Base-by-base conservation (phyloP, 2,113 vertebrate species). In the Onychostoma macrolepis region DNA sequence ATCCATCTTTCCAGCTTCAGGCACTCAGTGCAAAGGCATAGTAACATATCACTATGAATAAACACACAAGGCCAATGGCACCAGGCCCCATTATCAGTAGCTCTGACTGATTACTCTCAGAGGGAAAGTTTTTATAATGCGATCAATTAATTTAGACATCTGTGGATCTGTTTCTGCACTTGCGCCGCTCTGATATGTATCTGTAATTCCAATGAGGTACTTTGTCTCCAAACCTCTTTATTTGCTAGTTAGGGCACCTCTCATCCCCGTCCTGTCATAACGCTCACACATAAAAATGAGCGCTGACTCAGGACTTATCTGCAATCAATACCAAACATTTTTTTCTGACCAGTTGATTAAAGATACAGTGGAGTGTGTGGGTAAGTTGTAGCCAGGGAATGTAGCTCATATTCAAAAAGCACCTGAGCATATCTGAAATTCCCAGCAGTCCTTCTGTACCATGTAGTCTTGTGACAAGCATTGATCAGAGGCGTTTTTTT, bases 41-140 rank as follows among this genome's bases (percentile, higher is more conserved):
- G 61, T 85, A 87, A 95, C 94, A 92, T 93, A 94, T 93, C 92
- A 92, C 93, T 91, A 91, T 91, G 86, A 94, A 95, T 93, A 93
- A 95, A 95, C 92, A 93, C 86, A 92, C 91, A 89, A 90, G 87
- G 90, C 82, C 78, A 83, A 71, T 36, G 43, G 28, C 80, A 83
- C 10, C 41, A 6, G 58, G 41, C 61, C 80, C 38, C 61, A 71
- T 74, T 83, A 90, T 85, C 83, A 85, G 83, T 26, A 72, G 72
- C 65, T 53, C 9, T 87, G 83, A 83, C 72, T 83, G 86, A 85
- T 74, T 33, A 75, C 30, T 56, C 61, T 78, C 83, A 41, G 71
- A 88, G 56, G 80, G 45, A 56, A 38, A 67, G 2, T 43, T 74
- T 83, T 81, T 85, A 83, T 74, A 83, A 88, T 82, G 72, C 41